Conservation (phyloP, 2,888 invertebrate species). For the Steromphala cineraria region DNA sequence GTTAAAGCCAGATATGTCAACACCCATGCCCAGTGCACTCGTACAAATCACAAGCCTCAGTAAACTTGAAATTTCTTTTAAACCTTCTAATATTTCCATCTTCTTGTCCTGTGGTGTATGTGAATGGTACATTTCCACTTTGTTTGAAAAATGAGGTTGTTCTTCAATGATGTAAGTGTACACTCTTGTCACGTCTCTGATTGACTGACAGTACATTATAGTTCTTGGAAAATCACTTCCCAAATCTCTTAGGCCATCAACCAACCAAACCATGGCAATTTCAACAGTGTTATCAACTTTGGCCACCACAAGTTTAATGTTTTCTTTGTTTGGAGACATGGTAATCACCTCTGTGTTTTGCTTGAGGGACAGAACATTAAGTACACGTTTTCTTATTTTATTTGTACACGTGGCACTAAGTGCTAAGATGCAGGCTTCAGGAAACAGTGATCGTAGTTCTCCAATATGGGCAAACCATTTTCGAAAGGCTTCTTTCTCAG, state of each 20-base stretch:
- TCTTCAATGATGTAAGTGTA: neutral
- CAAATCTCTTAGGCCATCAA: neutral
- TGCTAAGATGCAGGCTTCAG: neutral
- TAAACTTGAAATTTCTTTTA: no score
- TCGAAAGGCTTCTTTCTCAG: neutral
- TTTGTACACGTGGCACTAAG: neutral
- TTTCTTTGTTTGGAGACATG: neutral
- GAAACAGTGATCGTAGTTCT: neutral
- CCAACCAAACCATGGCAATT: neutral
- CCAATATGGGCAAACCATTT: neutral
- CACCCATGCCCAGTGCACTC: neutral
- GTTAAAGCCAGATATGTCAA: neutral
- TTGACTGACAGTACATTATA: neutral
- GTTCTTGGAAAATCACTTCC: neutral
- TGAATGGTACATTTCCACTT: neutral
- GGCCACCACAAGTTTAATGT: neutral
- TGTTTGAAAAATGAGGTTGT: neutral
- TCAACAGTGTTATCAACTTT: neutral
- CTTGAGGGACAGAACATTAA: neutral
- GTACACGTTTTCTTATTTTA: neutral
- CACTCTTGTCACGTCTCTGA: neutral
- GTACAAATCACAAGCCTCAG: no score
- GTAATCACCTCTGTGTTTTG: neutral
- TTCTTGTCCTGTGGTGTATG: neutral
- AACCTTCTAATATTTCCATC: neutral